Evolutionary conservation across 2,888 invertebrate species (phyloP).

Genomic region (Eutolmus rufibarbis): DNA sequence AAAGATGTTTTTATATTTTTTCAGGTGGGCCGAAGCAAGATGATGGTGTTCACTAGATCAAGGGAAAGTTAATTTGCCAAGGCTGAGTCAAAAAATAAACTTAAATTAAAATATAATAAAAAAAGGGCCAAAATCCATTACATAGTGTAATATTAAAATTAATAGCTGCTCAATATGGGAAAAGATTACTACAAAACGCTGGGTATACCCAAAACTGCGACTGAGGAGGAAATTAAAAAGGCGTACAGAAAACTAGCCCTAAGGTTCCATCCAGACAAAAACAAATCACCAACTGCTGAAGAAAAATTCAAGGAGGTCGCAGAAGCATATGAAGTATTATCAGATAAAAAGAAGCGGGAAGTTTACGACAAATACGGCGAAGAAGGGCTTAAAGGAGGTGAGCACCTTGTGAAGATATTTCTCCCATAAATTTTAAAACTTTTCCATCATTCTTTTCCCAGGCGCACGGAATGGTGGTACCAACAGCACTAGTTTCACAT

Average conservation of each 20-base stretch:
- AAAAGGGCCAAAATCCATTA: not conserved
- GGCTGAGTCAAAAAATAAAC: not conserved
- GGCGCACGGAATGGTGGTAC: slow-evolving; percentile 70
- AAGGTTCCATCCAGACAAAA: slow-evolving; percentile 99
- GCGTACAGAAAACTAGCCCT: slow-evolving; percentile 95
- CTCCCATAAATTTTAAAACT: not conserved
- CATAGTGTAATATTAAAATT: not conserved
- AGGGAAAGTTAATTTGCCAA: not conserved
- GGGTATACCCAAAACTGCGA: slow-evolving; percentile 84
- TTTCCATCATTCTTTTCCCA: slow-evolving; percentile 49
- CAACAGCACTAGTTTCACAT: slow-evolving; percentile 74
- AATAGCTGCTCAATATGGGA: slow-evolving; percentile 72
- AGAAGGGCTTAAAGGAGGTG: slow-evolving; percentile 86
- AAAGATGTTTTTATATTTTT: not conserved
- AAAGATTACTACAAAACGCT: slow-evolving; percentile 98
- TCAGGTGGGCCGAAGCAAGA: not conserved
- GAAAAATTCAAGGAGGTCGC: slow-evolving; percentile 96
- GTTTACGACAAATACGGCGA: slow-evolving; percentile 94
- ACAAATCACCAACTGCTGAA: slow-evolving; percentile 93
- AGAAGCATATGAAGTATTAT: slow-evolving; percentile 97
- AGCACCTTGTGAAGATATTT: slow-evolving; percentile 33
- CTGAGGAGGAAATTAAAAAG: slow-evolving; percentile 97
- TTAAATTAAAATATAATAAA: not conserved
- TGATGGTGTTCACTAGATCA: not conserved
- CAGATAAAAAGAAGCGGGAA: slow-evolving; percentile 94